Evolutionary conservation across 1,140 invertebrate species (phyloP).

Genomic region (Panagrolaimus sp.): DNA sequence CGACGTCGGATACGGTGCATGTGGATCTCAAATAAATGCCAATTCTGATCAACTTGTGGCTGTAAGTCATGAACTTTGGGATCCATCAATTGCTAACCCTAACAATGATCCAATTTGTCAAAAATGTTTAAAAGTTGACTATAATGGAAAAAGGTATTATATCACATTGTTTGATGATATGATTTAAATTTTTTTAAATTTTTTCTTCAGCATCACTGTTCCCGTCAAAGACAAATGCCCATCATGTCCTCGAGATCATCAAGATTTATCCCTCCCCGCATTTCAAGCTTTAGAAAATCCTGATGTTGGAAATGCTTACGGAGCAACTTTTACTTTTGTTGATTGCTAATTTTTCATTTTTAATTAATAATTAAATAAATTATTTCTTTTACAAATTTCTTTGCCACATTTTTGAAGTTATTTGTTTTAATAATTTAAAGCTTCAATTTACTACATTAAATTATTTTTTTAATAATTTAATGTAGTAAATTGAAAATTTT

Average conservation of each 20-base stretch:
- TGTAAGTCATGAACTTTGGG: background rate
- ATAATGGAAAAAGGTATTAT: conserved; percentile 20
- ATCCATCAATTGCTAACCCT: background rate
- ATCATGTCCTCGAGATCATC: background rate
- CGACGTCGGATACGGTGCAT: conserved; percentile 16
- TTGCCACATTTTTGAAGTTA: too few species aligned
- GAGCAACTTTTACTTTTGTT: background rate
- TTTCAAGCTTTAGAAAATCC: background rate
- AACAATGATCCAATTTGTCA: conserved; percentile 15
- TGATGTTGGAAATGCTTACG: background rate
- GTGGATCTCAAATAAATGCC: conserved; percentile 7
- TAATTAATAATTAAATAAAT: too few species aligned
- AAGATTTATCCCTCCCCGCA: background rate
- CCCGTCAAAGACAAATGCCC: conserved; percentile 12
- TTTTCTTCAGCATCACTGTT: background rate
- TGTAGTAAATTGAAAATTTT: too few species aligned
- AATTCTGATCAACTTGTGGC: background rate
- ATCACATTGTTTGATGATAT: background rate
- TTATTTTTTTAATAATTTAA: too few species aligned
- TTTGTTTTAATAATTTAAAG: too few species aligned
- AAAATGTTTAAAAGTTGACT: conserved; percentile 11
- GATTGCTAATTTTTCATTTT: background rate
- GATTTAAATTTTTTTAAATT: background rate
- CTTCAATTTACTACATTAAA: too few species aligned
- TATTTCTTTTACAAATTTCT: too few species aligned